Evolutionary conservation across 2,888 invertebrate species (phyloP).

Genomic region (Melitaea athalia): DNA sequence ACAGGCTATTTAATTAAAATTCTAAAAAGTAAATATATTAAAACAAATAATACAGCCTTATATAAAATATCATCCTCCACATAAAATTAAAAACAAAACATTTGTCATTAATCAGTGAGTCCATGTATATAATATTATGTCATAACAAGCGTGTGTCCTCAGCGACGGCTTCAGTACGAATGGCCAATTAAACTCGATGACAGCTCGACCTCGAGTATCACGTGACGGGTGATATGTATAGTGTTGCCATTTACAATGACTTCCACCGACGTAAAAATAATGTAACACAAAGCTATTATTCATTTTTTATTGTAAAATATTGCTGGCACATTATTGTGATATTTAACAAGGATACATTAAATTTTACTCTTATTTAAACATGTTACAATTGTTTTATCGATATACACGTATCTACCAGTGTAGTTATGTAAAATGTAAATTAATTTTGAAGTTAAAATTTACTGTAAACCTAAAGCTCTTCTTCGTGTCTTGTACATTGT

Average conservation of each 20-base stretch:
- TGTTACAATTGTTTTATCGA: no score
- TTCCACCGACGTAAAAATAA: conserved; percentile 19
- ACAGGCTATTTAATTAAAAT: no score
- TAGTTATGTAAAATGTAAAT: no score
- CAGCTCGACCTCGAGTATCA: conserved; percentile 21
- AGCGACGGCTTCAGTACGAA: conserved; percentile 16
- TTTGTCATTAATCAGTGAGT: not conserved
- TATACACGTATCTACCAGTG: no score
- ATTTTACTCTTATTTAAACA: no score
- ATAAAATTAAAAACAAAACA: not conserved
- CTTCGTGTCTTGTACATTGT: no score
- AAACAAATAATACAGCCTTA: no score
- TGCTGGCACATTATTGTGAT: not conserved
- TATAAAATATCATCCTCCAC: not conserved
- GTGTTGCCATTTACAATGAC: conserved; percentile 26
- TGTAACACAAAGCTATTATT: conserved; percentile 4
- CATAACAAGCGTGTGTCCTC: conserved; percentile 13
- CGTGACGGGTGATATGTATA: conserved; percentile 24
- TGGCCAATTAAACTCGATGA: conserved; percentile 29
- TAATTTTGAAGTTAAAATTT: no score
- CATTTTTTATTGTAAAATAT: conserved; percentile 6
- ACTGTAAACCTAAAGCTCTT: no score
- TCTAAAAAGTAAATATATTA: no score
- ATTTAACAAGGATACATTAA: not conserved
- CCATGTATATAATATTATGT: not conserved